Base-by-base conservation (phyloP, 2,888 invertebrate species). In the Oeneis ivallda region DNA sequence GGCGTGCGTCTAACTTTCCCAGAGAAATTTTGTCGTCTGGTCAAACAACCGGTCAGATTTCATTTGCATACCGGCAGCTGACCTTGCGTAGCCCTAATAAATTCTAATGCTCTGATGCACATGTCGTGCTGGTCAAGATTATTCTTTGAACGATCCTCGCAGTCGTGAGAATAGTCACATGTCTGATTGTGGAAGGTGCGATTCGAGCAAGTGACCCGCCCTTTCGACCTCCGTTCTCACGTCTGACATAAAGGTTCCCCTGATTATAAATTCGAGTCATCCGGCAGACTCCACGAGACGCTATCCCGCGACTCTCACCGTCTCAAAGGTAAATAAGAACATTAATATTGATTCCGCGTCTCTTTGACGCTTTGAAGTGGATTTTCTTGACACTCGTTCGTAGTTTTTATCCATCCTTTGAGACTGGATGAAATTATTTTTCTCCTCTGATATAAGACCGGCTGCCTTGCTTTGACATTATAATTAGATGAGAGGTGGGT, bases 281-380 rank as follows among this genome's bases (percentile, higher is more conserved):
- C 85, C 85, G 82, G 78, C 80, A 83, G 81, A 76, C 76, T 77
- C 79, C 77, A 78, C 76, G 80, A 82, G 80, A 70, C 79, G 79
- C 76, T 81, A 79, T 79, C 81, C 78, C 84, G 77, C 77, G 74
- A 76, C 75, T 66, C 73, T 74, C 76, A 75, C 77, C 79, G 77
- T 79, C 83, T 87, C 87, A 89, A 89, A 88, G 84, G 86, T 86
- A 88, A 88, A 89, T 86, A 89, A 85, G 84, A 79, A 79, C 85
- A 88, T 91, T 87, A 91, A 89, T 89, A 90, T 89, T 89, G 89
- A 91, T 89, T 83, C 81, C 82, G 80, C 76, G 80, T 79, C 83
- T 81, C 89, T 86, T 85, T 86, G 86, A 84, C 80, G 78, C 85
- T 87, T 84, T 84, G 83, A 85, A 84, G 80, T 78, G 75, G 78